Conservation (phyloP, 1,140 invertebrate genomes). For the Chironomus tepperi region DNA sequence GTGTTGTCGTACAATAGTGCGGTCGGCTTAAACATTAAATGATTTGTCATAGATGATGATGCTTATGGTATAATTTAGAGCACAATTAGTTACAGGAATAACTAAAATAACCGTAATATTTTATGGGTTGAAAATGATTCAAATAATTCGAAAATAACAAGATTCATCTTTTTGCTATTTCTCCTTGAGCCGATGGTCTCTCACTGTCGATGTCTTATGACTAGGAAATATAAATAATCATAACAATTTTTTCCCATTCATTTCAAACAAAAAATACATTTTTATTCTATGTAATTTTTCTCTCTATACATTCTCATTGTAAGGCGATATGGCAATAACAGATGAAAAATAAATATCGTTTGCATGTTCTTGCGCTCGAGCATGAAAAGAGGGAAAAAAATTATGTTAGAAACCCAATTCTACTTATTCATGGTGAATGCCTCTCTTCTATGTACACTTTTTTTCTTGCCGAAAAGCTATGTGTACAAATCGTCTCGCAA, state of each 20-base stretch:
- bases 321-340: neutral
- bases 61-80: neutral
- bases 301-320: no score
- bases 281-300: no score
- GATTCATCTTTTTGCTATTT: no score
- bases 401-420: neutral
- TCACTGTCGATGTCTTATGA: no score
- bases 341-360: neutral
- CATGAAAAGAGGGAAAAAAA: neutral
- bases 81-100: neutral
- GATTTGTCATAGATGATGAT: conserved; percentile 13
- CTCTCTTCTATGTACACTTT: no score
- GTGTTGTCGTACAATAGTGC: neutral
- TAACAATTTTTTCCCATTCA: no score
- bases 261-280: no score
- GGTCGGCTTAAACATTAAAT: neutral
- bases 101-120: no score
- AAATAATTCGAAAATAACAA: no score
- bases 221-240: no score
- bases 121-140: no score
- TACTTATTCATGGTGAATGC: neutral
- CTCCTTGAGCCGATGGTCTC: no score
- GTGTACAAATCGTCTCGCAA: neutral
- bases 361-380: conserved; percentile 10
- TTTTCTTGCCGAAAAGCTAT: neutral